Conservation (phyloP, 2,113 vertebrate genomes). For the Struthidea cinerea region DNA sequence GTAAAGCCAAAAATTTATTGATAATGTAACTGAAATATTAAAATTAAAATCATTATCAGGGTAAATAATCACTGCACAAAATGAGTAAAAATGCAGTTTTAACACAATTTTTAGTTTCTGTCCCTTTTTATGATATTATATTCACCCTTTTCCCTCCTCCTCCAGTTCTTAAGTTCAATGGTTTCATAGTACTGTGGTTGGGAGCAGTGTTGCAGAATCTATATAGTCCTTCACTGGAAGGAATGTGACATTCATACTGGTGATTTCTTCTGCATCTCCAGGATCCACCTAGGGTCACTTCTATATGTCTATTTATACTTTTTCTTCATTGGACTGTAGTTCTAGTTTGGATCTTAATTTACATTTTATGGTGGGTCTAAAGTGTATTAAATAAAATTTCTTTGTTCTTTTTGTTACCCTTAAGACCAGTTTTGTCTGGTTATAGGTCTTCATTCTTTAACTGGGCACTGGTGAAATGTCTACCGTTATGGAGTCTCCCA, state of each 20-base stretch:
- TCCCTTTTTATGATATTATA: background rate
- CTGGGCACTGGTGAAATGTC: background rate
- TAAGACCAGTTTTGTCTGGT: background rate
- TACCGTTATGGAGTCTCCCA: accelerated
- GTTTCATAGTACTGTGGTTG: background rate
- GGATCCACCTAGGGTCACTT: background rate
- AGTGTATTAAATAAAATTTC: background rate
- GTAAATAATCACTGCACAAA: background rate
- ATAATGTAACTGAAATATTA: background rate
- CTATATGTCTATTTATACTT: background rate
- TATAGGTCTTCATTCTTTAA: background rate
- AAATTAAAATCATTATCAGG: background rate
- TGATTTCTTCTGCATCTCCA: background rate
- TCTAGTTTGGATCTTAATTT: background rate
- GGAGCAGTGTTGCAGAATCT: background rate
- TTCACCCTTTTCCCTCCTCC: background rate
- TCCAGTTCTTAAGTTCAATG: background rate
- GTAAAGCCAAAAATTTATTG: background rate
- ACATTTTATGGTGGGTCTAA: background rate
- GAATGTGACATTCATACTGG: background rate
- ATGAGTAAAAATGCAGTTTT: background rate
- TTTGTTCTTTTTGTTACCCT: background rate
- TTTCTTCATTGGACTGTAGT: background rate
- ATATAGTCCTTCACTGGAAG: background rate
- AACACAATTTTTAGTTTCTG: background rate